Base-by-base conservation (phyloP, 2,888 invertebrate species). In the Diabrotica balteata region DNA sequence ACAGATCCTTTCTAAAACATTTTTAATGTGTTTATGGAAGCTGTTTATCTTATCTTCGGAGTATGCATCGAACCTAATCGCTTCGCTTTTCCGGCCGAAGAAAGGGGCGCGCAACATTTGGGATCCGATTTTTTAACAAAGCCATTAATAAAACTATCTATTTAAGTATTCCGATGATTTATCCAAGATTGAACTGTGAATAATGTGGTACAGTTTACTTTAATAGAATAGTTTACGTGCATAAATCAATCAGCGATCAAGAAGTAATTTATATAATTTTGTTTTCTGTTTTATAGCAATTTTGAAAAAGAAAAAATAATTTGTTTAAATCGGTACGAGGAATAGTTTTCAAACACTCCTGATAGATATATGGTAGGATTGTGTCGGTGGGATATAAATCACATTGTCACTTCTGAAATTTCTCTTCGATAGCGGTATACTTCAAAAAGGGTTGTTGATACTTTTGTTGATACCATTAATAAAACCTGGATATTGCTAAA, bases 191-290 rank as follows among this genome's bases (percentile, higher is more conserved):
- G 67, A 67, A 71, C 66, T 70, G 65, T 68, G 70, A 72, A 73
- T 72, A 74, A 72, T 73, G 71, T 63, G 68, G 69, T 69, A 69
- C 53, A 65, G 72, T 76, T 75, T 75, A 70, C 72, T 70, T 74
- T 75, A 71, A 71, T 72, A 69, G 72, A 71, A 75, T 73, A 75
- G 76, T 75, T 75, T 76, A 76, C 73, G 68, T 72, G 70, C 73
- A 76, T 76, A 76, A 76, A 76, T 76, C 76, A 75, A 75, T 76
- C 76, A 76, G 74, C 73, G 68, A 71, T 72, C 75, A 72, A 63
- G 68, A 51, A 68, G 67, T 70, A 72, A 76, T 76, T 76, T 74
- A 74, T 75, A 73, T 73, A 72, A 72, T 72, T 74, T 73, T 70
- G 71, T 73, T 73, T 74, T 75, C 76, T 74, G 75, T 62, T 75